Evolutionary conservation across 2,113 vertebrate species (phyloP), one percentile per base, ranked within the genome.

Genomic region (Dissostichus mawsoni): DNA sequence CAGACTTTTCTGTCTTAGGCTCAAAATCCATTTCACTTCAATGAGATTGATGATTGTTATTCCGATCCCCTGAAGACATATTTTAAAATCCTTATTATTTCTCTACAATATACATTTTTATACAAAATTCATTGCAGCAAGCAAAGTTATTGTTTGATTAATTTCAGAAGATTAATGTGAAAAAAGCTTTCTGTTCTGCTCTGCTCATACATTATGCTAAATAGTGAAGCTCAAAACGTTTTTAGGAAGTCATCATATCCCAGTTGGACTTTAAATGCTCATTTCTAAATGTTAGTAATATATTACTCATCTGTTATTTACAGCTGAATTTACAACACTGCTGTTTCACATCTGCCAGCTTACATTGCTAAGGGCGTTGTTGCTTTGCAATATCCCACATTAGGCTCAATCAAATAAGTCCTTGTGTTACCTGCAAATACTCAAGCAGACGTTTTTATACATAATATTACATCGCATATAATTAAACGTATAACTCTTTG

Each of bases 321-420:
- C 36, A 20, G 29, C n/a, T 14, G 0, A 56, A 33, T 48, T 73
- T 64, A 67, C 80, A 65, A 25, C 80, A 82, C 41, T 13, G 6
- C 0, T 0, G 53, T 90, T 90, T 81, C 84, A 17, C 76, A 74
- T 81, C 67, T 14, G 57, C 11, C 50, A 64, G 18, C 55, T 86
- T 85, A 53, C 69, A 72, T 36, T 65, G 33, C 48, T 11, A 6
- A 68, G 65, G 77, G 68, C 7, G 78, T 36, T 11, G 48, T 14
- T 29, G 3, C 45, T 63, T 52, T 80, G 84, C 45, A 74, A 16
- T 11, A 50, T n/a, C 56, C 23, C 29, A 41, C 74, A 50, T 59
- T 2, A 57, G 2, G 11, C 20, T 72, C 5, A 0, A n/a, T 75
- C 41, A n/a, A 75, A 72, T 63, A 23, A 81, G 47, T 36, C 76